Percentiles rank a stretch among this genome's conserved stretches.
These are phyloP conservation scores for Drosophila sp. DNA, from an alignment of 1,140 invertebrate genomes.

Conservation along the genomic window DNA sequence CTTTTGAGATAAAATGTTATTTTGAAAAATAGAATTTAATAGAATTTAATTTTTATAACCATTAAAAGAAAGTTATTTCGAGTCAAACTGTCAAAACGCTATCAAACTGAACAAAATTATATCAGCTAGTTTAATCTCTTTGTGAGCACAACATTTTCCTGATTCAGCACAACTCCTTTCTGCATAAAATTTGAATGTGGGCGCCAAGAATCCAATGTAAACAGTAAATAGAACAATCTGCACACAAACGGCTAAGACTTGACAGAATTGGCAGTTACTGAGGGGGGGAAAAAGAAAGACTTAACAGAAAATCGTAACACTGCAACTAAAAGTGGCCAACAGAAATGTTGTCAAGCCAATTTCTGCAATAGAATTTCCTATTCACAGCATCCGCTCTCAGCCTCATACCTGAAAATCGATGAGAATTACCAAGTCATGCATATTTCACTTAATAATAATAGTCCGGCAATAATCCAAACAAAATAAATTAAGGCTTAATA, in stretches of 20 bases:
- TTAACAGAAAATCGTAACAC: not conserved
- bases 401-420: slow-evolving; percentile 8
- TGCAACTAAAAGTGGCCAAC: not conserved
- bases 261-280: not conserved
- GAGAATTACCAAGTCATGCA: slow-evolving; percentile 42
- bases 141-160: not conserved
- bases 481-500: slow-evolving; percentile 78
- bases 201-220: slow-evolving; percentile 21
- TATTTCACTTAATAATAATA: slow-evolving; percentile 67
- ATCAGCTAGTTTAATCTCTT: too few relatives aligned
- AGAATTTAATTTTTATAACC: too few relatives aligned
- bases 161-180: not conserved
- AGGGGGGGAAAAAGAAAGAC: not conserved
- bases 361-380: slow-evolving; percentile 19
- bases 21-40: too few relatives aligned
- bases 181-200: slow-evolving; percentile 17
- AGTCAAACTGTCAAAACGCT: too few relatives aligned
- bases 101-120: too few relatives aligned
- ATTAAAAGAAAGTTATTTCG: too few relatives aligned
- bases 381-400: slow-evolving; percentile 3
- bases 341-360: not conserved
- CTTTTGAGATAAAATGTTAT: too few relatives aligned
- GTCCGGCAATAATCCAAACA: slow-evolving; percentile 62
- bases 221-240: not conserved
- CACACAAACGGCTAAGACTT: not conserved